Evolutionary conservation across 1,140 invertebrate species (phyloP).

Genomic region (Protaetia brevitarsis): DNA sequence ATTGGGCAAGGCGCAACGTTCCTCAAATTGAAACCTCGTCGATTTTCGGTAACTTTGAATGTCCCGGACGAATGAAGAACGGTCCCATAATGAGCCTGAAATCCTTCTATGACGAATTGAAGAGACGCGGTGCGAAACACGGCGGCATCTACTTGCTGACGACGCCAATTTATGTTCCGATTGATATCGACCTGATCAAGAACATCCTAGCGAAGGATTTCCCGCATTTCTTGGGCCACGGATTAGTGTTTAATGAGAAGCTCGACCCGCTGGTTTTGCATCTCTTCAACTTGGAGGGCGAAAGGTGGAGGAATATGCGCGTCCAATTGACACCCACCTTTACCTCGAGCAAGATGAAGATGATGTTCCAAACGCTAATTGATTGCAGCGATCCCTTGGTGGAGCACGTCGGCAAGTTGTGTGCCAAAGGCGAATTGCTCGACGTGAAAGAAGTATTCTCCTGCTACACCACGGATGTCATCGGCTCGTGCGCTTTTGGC

Average conservation of each 20-base stretch:
- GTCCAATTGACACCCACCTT: conserved; percentile 53
- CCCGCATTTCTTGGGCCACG: conserved; percentile 49
- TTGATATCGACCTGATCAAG: conserved; percentile 52
- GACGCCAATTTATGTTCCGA: conserved; percentile 45
- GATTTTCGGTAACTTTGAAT: neutral
- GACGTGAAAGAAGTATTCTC: conserved; percentile 51
- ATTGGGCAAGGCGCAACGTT: neutral
- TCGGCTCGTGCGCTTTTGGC: conserved; percentile 61
- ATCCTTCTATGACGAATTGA: conserved; percentile 42
- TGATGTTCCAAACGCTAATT: conserved; percentile 44
- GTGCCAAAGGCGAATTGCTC: neutral
- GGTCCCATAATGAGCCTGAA: neutral
- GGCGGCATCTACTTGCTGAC: conserved; percentile 47
- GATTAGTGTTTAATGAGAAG: conserved; percentile 45
- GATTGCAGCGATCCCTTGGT: conserved; percentile 42
- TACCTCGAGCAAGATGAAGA: conserved; percentile 51
- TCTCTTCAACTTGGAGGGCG: conserved; percentile 50
- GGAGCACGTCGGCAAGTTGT: conserved; percentile 4
- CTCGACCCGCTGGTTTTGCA: conserved; percentile 50
- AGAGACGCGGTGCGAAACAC: conserved; percentile 28
- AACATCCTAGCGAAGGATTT: conserved; percentile 52
- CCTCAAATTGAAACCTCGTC: neutral
- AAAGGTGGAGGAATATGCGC: conserved; percentile 52
- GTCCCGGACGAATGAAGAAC: neutral
- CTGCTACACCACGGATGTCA: conserved; percentile 61